Base-by-base conservation (phyloP, 92 coral and sea anemone species). In the Muricea muricata region DNA sequence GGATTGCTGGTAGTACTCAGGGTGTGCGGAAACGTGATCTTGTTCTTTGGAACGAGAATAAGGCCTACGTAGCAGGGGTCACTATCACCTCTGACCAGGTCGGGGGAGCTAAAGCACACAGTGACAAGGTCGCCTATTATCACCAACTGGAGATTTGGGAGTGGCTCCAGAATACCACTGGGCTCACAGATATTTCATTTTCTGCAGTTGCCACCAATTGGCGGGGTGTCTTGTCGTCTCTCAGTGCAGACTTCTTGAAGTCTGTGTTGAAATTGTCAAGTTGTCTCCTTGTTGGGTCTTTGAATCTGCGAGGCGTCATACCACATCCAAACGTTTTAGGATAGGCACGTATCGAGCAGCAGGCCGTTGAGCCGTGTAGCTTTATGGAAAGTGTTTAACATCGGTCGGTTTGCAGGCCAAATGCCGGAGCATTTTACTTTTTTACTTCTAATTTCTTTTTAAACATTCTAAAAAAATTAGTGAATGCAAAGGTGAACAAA, bases 21-120 rank as follows among this genome's bases (percentile, higher is more conserved):
- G 73, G 87, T 47, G 40, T 72, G 7, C 66, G 82, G 29, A 83
- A 83, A 35, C 87, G 82, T 57, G 82, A 83, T 60, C 79, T 72
- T 23, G 58, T 83, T 20, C 23, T 73, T 33, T 71, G 39, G 23
- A 40, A 71, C 29, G 66, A 82, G 23, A 31, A 39, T 35, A 10
- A 46, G 65, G 86, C 86, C 17, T 41, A 31, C 47, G 80, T 82
- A 11, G 46, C 66, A 2, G 80, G 70, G 8, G 68, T 55, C 30
- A 82, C 86, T 42, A 25, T 82, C 41, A 42, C 34, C 1, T 83
- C 87, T n/a, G 81, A 83, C 66, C 47, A 55, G 14, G 80, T 58
- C 5, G 37, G 70, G 6, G 45, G 34, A 56, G 65, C 25, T 50
- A 63, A 20, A 21, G 87, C 86, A 63, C 80, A 81, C 46, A 28